Evolutionary conservation across 2,888 invertebrate species (phyloP).

Genomic region (Lottia gigantea): DNA sequence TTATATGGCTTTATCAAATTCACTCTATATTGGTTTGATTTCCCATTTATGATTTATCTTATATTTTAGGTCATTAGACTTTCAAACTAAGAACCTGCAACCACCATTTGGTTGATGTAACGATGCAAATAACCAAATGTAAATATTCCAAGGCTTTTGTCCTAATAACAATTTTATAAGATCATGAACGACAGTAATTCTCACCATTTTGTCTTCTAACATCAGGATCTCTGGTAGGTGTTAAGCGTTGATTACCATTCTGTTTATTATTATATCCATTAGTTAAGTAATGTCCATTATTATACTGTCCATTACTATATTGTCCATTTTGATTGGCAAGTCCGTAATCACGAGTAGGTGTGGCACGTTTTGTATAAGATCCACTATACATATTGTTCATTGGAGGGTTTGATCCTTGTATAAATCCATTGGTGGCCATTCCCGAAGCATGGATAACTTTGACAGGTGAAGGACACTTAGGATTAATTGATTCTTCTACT

Average conservation of each 20-base stretch:
- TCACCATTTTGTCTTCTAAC: conserved; percentile 1
- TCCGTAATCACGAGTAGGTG: conserved; percentile 11
- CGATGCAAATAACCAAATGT: too few species aligned
- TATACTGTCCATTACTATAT: conserved; percentile 11
- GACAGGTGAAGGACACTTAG: conserved; percentile 49
- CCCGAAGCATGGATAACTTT: conserved; percentile 44
- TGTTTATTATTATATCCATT: conserved; percentile 22
- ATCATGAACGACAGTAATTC: too few species aligned
- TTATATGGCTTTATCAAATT: too few species aligned
- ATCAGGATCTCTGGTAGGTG: conserved; percentile 37
- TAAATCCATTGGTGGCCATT: conserved; percentile 18
- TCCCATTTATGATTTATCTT: too few species aligned
- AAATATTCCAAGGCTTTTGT: too few species aligned
- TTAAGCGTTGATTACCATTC: conserved; percentile 32
- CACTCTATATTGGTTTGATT: too few species aligned
- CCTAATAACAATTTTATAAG: too few species aligned
- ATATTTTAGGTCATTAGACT: too few species aligned
- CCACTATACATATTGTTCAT: conserved; percentile 9
- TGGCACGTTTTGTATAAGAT: conserved; percentile 18
- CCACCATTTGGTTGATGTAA: too few species aligned
- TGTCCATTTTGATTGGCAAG: conserved; percentile 14
- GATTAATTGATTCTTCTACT: conserved; percentile 42
- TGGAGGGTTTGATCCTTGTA: neutral
- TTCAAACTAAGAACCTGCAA: too few species aligned
- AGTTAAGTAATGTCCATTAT: conserved; percentile 15